A percentile compares a stretch with the other conserved stretches of the same genome.
phyloP scores from a whole-genome alignment of 2,797 vertebrate species.

The Spatula clypeata region DNA sequence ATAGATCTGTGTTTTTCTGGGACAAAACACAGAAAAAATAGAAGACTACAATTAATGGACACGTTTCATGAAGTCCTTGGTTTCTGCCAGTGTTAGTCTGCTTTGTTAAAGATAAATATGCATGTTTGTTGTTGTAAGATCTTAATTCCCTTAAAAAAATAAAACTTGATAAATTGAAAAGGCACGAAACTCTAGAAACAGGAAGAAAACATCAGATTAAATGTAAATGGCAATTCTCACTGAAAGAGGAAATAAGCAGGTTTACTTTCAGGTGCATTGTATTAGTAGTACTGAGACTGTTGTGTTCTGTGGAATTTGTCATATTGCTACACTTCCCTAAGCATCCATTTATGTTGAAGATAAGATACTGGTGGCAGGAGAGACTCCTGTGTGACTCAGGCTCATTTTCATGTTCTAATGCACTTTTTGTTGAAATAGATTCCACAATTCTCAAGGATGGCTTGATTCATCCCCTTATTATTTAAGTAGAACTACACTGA shows the following conservation, averaged over 20 bases:
- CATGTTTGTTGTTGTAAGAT: neutral
- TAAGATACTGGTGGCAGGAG: neutral
- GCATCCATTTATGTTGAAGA: neutral
- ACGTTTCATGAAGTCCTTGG: neutral
- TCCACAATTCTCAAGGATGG: neutral
- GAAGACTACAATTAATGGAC: neutral
- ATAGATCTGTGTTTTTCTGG: neutral
- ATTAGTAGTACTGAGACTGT: neutral
- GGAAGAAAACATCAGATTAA: neutral
- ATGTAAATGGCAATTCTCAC: neutral
- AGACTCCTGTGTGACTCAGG: neutral
- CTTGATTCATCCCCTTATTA: neutral
- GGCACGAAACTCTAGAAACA: neutral
- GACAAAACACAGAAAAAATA: neutral
- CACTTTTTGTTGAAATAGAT: neutral
- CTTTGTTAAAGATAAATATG: neutral
- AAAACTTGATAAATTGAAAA: neutral
- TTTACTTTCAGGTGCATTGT: neutral
- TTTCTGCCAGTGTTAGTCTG: neutral
- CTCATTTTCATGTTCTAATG: neutral
- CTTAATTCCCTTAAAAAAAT: neutral
- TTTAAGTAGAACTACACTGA: neutral
- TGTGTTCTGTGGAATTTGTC: neutral
- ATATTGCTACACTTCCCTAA: neutral
- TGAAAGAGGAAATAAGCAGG: neutral